A percentile compares a stretch with the other conserved stretches of the same genome.
Evolutionary conservation across 1,140 invertebrate species (phyloP).

Genomic region (Aphidius gifuensis): DNA sequence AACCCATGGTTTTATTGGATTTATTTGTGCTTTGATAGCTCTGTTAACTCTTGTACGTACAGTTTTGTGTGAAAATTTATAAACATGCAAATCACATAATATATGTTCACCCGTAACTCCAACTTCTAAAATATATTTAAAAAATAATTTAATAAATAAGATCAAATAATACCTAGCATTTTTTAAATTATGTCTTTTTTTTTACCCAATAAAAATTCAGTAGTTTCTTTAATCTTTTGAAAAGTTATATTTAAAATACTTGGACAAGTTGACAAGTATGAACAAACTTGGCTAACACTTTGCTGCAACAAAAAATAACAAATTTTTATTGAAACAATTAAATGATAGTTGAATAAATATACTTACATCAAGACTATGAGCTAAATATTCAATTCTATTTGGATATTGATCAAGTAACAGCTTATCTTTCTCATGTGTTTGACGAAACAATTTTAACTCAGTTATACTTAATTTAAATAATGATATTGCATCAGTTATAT

Average conservation of each 20-base stretch:
- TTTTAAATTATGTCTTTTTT: too few relatives aligned
- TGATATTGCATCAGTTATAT: conserved; percentile 17
- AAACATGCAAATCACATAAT: conserved; percentile 2
- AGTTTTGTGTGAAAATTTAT: neutral
- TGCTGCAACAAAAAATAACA: conserved; percentile 11
- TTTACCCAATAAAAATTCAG: conserved; percentile 19
- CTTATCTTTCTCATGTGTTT: neutral
- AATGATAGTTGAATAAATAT: neutral
- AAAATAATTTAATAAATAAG: neutral
- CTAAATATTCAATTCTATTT: conserved; percentile 22
- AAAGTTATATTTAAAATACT: neutral
- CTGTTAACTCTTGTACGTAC: neutral
- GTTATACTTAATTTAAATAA: conserved; percentile 6
- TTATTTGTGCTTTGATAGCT: conserved; percentile 1
- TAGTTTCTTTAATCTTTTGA: conserved; percentile 5
- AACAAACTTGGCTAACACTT: conserved; percentile 8
- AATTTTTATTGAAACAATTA: neutral
- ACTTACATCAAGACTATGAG: conserved; percentile 18
- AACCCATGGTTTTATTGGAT: conserved; percentile 20
- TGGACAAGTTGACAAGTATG: neutral
- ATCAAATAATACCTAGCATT: neutral
- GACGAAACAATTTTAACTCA: neutral
- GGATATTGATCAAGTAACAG: neutral
- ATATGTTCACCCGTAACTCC: conserved; percentile 11
- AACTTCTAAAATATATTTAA: neutral